These are phyloP conservation scores for Zosterops borbonicus DNA, from an alignment of 2,113 vertebrate species.

Conservation along the genomic window DNA sequence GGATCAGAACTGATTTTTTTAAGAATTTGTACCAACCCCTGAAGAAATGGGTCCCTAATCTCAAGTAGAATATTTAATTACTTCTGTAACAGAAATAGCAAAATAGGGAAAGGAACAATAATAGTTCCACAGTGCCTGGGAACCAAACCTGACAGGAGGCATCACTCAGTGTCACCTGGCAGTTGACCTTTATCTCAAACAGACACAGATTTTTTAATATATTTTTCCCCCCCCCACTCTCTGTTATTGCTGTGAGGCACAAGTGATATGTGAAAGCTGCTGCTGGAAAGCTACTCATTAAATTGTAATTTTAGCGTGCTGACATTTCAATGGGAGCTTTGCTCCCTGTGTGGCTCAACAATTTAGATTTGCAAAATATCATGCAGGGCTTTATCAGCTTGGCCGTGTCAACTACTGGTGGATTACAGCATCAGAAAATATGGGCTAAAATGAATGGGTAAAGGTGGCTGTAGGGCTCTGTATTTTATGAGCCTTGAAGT, in stretches of 20 bases:
- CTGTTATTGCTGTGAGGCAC: background rate
- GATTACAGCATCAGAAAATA: background rate
- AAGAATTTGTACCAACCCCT: background rate
- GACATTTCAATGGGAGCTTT: slow-evolving; percentile 11
- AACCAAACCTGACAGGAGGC: background rate
- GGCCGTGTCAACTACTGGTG: background rate
- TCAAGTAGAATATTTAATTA: background rate
- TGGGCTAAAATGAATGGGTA: background rate
- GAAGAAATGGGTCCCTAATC: background rate
- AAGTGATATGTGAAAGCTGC: background rate
- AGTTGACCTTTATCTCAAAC: background rate
- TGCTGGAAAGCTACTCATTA: slow-evolving; percentile 18
- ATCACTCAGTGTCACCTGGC: background rate
- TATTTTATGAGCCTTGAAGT: background rate
- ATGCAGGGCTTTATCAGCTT: background rate
- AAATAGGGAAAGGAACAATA: background rate
- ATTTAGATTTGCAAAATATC: slow-evolving; percentile 4
- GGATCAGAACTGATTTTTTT: background rate
- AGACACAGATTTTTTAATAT: background rate
- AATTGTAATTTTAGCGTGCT: background rate
- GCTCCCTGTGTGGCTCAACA: background rate
- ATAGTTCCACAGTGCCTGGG: background rate
- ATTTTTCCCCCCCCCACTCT: background rate
- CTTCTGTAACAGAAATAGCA: background rate
- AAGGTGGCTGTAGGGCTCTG: background rate